Evolutionary conservation across 2,888 invertebrate species (phyloP).

Genomic region (Invenusta paracnida): DNA sequence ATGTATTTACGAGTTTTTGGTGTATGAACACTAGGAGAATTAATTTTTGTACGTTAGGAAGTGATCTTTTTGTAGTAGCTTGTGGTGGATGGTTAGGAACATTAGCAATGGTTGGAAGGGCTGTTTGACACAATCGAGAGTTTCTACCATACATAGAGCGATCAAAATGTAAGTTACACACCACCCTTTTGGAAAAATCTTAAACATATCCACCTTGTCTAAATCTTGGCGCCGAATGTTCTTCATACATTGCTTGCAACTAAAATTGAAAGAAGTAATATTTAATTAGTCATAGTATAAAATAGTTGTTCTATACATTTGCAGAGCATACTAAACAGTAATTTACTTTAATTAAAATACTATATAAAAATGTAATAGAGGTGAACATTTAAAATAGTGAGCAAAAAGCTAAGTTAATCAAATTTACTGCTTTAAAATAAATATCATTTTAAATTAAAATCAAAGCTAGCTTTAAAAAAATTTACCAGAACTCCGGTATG

Average conservation of each 20-base stretch:
- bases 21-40: background rate
- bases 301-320: conserved; percentile 10
- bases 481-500: too few species aligned
- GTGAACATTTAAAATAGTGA: too few species aligned
- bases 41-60: background rate
- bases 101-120: conserved; percentile 18
- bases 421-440: too few species aligned
- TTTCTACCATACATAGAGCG: conserved; percentile 6
- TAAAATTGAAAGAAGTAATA: conserved; percentile 11
- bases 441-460: too few species aligned
- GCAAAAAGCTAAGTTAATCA: too few species aligned
- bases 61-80: background rate
- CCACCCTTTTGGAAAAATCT: background rate
- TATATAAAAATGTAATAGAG: too few species aligned
- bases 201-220: conserved; percentile 16
- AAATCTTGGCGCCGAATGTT: conserved; percentile 1
- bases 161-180: conserved; percentile 12
- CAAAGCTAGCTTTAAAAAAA: too few species aligned
- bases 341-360: background rate
- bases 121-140: background rate
- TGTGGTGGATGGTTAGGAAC: conserved; percentile 11
- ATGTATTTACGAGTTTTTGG: background rate
- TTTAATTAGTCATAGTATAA: background rate
- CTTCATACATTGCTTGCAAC: conserved; percentile 8
- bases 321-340: background rate